Conservation (phyloP, 2,113 vertebrate species). For the Sceloporus undulatus region DNA sequence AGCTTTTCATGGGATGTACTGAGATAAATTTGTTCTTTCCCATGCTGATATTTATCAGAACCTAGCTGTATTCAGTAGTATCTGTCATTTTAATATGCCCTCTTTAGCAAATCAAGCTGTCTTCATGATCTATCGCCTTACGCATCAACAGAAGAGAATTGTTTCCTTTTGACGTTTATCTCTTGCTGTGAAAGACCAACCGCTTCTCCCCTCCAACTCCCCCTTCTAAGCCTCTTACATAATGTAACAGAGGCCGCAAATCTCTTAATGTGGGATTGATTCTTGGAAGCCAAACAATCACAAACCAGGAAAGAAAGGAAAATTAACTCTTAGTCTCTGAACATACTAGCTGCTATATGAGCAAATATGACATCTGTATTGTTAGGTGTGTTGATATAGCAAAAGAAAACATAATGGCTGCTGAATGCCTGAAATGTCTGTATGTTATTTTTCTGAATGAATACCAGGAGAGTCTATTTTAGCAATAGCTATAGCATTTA, state of each 20-base stretch:
- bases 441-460: slow-evolving; percentile 1
- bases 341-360: neutral
- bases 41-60: neutral
- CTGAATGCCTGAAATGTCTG: neutral
- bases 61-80: neutral
- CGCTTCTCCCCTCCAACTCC: neutral
- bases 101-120: neutral
- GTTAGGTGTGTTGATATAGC: neutral
- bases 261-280: neutral
- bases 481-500: too few species aligned
- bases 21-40: neutral
- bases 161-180: slow-evolving; percentile 21
- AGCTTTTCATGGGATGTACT: slow-evolving; percentile 6
- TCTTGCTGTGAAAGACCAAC: neutral
- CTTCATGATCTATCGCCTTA: slow-evolving; percentile 17
- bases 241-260: neutral
- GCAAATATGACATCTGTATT: neutral
- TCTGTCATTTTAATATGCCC: neutral
- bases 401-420: neutral
- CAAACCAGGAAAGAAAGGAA: accelerated
- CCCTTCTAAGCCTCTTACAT: neutral
- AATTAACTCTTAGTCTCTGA: neutral
- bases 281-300: neutral
- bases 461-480: neutral
- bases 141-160: neutral